These are phyloP conservation scores for Dicranocentrus wangi DNA, from an alignment of 2,888 invertebrate genomes.

Conservation along the genomic window DNA sequence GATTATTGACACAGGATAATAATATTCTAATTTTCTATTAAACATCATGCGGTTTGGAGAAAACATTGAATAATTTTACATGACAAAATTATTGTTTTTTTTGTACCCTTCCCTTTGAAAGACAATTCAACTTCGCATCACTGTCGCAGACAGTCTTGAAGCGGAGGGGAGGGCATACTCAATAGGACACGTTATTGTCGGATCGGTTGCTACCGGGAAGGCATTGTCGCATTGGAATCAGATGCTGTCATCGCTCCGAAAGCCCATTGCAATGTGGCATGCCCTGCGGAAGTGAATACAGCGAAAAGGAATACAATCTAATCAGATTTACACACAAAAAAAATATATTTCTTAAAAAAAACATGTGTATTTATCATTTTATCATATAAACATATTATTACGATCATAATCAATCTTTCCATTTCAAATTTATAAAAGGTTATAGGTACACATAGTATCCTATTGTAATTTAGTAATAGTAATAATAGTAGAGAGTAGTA, in stretches of 20 bases:
- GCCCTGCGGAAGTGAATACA: conserved; percentile 78
- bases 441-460: no score
- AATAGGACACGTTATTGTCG: conserved; percentile 87
- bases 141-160: conserved; percentile 76
- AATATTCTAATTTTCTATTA: no score
- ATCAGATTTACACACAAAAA: neutral
- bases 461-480: no score
- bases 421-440: no score
- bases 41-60: no score
- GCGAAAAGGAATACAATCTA: neutral
- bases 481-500: no score
- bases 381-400: conserved; percentile 5
- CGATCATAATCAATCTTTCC: neutral
- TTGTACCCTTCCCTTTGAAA: conserved; percentile 73
- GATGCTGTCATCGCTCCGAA: conserved; percentile 86
- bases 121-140: conserved; percentile 84
- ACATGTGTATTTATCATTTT: neutral
- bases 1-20: no score
- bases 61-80: neutral
- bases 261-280: conserved; percentile 91
- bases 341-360: conserved; percentile 7
- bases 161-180: conserved; percentile 78
- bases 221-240: conserved; percentile 87
- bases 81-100: no score
- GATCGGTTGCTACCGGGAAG: conserved; percentile 83